Evolutionary conservation across 2,888 invertebrate genomes (phyloP), one percentile per base, ranked within the genome.

Genomic region (Rhimphoctona megacephalus): DNA sequence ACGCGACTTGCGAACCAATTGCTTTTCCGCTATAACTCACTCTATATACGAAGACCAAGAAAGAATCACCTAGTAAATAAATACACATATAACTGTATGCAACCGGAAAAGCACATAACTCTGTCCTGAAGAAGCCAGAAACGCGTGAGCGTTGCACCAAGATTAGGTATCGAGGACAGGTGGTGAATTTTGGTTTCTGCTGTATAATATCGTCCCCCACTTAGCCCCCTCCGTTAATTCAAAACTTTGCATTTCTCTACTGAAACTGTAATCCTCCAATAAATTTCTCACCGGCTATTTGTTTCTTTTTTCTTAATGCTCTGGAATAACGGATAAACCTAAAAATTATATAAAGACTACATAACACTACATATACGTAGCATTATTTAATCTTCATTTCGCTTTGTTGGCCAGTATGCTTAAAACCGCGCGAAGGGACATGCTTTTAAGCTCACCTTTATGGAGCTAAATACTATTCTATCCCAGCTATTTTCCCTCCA

Each of bases 331-430:
- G 25, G 70, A 52, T 70, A 33, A 52, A 69, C 14, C n/a, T 57
- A 69, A 66, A 61, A 52, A 33, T 39, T 73, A 46, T 54, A 46
- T 33, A 22, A 39, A 69, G 66, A 78, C 64, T 77, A 7, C 0
- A 30, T 64, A 76, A 46, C 14, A n/a, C 30, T 49, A 36, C 9
- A 36, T 52, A 69, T 72, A 83, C 76, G 85, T 85, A 76, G 67
- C 82, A 70, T 83, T 79, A 74, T 80, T 85, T 83, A 83, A 79
- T 85, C 85, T 85, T 85, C 79, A 83, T 83, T 85, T 70, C 76
- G 66, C 76, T 83, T 83, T 80, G 85, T 83, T 70, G 76, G 46
- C 80, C 76, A 57, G 78, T 74, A 83, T 83, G 82, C 83, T 83
- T 70, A 80, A 85, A 83, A 83, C 82, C 64, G 64, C 76, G 54